Percentiles rank a stretch among this genome's conserved stretches.
phyloP scores from a whole-genome alignment of 2,113 vertebrate species.

The Pitta sordida region DNA sequence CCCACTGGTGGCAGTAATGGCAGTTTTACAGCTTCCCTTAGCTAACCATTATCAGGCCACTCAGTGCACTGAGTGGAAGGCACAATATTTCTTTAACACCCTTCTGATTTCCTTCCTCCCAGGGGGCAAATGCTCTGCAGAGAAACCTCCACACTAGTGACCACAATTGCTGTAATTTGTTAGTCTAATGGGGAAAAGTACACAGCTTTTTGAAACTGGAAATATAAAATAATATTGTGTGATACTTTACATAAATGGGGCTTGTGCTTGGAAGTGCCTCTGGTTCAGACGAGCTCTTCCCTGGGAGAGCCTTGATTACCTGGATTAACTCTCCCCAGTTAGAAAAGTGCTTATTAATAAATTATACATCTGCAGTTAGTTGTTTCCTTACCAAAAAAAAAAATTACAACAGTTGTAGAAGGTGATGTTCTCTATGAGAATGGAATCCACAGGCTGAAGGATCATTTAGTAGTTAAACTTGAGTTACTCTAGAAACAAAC shows the following conservation, averaged over 20 bases:
- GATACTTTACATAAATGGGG: conserved; percentile 48
- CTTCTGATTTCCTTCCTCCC: conserved; percentile 68
- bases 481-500: neutral
- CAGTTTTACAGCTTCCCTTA: conserved; percentile 30
- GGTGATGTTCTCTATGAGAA: neutral
- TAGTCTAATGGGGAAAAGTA: conserved; percentile 65
- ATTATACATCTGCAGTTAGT: conserved; percentile 27
- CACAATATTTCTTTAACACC: conserved; percentile 65
- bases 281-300: conserved; percentile 34
- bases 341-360: conserved; percentile 47
- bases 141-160: conserved; percentile 62
- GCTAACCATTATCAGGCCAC: conserved; percentile 44
- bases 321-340: conserved; percentile 48
- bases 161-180: conserved; percentile 71
- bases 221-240: conserved; percentile 61
- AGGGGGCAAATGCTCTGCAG: conserved; percentile 47
- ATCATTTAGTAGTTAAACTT: neutral
- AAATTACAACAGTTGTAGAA: neutral
- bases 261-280: conserved; percentile 25
- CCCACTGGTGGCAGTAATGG: conserved; percentile 31
- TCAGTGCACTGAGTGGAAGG: neutral
- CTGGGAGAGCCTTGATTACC: conserved; percentile 36
- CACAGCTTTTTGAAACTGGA: conserved; percentile 45
- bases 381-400: neutral
- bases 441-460: neutral